Evolutionary conservation across 2,113 vertebrate genomes (phyloP), one percentile per base, ranked within the genome.

Genomic region (Sylvietta virens): DNA sequence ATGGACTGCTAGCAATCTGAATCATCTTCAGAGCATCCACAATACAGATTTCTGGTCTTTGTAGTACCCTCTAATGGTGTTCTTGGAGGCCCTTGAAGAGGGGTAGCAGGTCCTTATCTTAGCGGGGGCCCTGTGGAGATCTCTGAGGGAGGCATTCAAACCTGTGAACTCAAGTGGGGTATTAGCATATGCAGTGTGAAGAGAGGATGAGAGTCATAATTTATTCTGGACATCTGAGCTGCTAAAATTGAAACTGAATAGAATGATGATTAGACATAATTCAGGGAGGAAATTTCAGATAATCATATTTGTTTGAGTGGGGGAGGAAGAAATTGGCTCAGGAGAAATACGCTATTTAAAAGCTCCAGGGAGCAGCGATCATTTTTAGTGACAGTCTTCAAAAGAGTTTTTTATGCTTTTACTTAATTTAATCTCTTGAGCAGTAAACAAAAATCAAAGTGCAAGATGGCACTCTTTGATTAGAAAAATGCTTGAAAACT

Each of bases 191-290:
- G 87, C 67, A 85, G 57, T 64, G 82, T 86, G 93, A 95, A 87
- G 61, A 62, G 37, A 56, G 44, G 58, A 44, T 66, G 66, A 76
- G 33, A 79, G 85, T 85, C 69, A 67, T 92, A 87, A 93, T 97
- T 96, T 95, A 95, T 95, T 95, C 96, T 88, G 76, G 93, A 95
- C 90, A 94, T 95, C 86, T 90, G 92, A 96, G 88, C 92, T 86
- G 94, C 92, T 92, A 71, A 95, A 93, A 91, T 81, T 90, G 94
- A 92, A 74, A 79, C 93, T 90, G 88, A 91, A 94, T 89, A 93
- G 95, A 92, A 91, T 78, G 66, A 86, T 92, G 94, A 95, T 92
- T 92, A 90, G 76, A 77, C 47, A 48, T 93, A 95, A 96, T 96
- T 96, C 82, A 60, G 86, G 86, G 72, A 78, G 86, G 53, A 86